Evolutionary conservation across 2,113 vertebrate genomes (phyloP).

Genomic region (Gulo gulo): DNA sequence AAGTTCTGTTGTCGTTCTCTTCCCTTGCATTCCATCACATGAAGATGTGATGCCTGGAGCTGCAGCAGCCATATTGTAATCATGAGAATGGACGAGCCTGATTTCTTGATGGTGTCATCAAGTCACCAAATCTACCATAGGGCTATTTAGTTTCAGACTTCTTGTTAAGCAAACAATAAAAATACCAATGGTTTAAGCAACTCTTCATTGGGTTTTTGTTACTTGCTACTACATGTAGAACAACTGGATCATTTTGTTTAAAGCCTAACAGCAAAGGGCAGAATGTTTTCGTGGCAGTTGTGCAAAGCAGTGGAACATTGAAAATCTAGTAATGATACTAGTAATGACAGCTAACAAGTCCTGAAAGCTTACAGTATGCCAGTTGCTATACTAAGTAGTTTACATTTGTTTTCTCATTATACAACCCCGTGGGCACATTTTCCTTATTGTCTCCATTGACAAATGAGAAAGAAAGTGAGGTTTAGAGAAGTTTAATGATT

Average conservation of each 20-base stretch:
- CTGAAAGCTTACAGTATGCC: neutral
- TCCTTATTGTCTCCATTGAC: neutral
- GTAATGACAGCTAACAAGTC: neutral
- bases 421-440: neutral
- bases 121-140: neutral
- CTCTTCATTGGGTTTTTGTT: neutral
- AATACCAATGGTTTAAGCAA: neutral
- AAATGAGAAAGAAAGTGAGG: neutral
- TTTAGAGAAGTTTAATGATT: neutral
- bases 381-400: neutral
- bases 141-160: neutral
- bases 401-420: neutral
- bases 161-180: neutral
- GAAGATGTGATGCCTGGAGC: neutral
- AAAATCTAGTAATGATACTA: neutral
- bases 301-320: neutral
- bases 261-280: neutral
- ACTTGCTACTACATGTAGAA: neutral
- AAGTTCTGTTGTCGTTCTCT: neutral
- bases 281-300: neutral
- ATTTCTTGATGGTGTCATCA: neutral
- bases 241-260: neutral
- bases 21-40: neutral
- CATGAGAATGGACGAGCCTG: neutral
- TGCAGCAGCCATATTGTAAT: neutral